These are phyloP conservation scores for Temnothorax unifasciatus DNA, from an alignment of 2,888 invertebrate genomes.

Conservation along the genomic window DNA sequence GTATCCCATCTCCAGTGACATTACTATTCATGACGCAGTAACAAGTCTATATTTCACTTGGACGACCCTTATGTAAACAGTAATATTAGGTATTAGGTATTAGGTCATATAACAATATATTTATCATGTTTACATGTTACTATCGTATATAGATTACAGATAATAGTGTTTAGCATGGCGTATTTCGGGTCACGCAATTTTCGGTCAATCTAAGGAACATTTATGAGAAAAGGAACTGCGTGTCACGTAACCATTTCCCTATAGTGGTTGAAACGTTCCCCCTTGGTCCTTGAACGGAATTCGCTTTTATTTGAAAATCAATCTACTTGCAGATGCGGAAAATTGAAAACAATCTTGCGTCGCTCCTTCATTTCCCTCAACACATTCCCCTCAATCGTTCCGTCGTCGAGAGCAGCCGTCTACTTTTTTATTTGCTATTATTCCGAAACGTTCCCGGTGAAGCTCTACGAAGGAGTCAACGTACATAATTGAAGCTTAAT, in stretches of 20 bases:
- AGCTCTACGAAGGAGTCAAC: neutral
- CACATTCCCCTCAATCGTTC: neutral
- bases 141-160: neutral
- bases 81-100: conserved; percentile 12
- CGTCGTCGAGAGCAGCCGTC: neutral
- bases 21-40: no score
- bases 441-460: neutral
- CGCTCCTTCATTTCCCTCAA: conserved; percentile 15
- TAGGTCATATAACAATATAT: neutral
- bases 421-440: neutral
- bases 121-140: neutral
- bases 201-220: neutral
- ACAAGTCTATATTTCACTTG: no score
- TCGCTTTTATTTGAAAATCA: conserved; percentile 41
- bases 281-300: neutral
- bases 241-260: conserved; percentile 12
- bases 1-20: no score
- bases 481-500: neutral
- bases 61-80: neutral
- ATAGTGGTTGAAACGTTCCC: neutral
- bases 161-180: neutral
- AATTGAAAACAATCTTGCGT: conserved; percentile 10
- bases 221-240: neutral
- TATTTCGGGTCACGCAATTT: conserved; percentile 13
- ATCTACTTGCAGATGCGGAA: conserved; percentile 38